Evolutionary conservation across 2,113 vertebrate genomes (phyloP), one percentile per base, ranked within the genome.

Genomic region (Corythoichthys intestinalis): DNA sequence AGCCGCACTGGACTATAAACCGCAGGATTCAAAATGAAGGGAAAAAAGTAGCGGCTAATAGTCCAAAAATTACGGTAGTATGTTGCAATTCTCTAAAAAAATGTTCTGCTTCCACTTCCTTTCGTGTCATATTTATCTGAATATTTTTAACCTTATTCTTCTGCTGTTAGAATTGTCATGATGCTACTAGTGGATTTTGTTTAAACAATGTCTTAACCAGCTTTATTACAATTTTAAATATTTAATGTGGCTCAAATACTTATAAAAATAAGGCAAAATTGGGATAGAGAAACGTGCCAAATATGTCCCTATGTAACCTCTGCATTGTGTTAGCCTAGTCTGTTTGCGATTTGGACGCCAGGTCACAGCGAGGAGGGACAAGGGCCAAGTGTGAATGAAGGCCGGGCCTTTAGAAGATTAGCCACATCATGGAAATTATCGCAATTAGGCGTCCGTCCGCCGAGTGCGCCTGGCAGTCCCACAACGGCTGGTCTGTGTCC

Each of bases 371-470:
- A 72, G 78, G 20, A 37, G 37, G 74, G 79, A 86, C 77, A 79
- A 80, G 75, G 66, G 83, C 82, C 85, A 82, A 83, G 81, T 76
- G 70, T 77, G 76, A 87, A 77, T 70, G 75, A 83, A 83, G 81
- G 83, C 79, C 71, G 71, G 73, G 83, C 74, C 72, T 84, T 86
- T 63, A 85, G 82, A 80, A 82, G 87, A 88, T 90, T 87, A 90
- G 83, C 83, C 77, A 81, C 87, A 90, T 89, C 87, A 88, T 85
- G 82, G 77, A 85, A 88, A 89, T 88, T 89, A 84, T 70, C 82
- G 87, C 82, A 87, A 90, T 90, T 89, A 88, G 76, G 75, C 76
- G 74, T 79, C 84, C 80, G 80, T 83, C 89, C 72, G 59, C 64
- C 72, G 28, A 80, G 62, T 79, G 35, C 62, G 74, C 67, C 85